These are phyloP conservation scores for Thinocorus orbignyianus DNA, from an alignment of 2,113 vertebrate species.

Conservation along the genomic window DNA sequence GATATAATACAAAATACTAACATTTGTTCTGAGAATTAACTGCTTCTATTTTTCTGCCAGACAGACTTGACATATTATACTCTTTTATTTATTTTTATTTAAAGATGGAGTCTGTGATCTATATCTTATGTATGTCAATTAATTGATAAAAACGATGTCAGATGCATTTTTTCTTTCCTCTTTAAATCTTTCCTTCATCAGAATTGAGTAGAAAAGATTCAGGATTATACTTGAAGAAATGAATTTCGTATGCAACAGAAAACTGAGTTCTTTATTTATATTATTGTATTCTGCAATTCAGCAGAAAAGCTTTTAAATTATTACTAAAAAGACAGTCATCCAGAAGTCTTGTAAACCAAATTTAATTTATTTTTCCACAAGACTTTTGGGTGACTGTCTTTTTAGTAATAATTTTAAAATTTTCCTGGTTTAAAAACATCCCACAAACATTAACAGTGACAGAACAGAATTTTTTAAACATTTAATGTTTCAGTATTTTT, in stretches of 20 bases:
- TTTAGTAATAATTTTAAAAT: too few species aligned
- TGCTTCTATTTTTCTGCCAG: background rate
- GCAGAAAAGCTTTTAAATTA: background rate
- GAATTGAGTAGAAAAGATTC: background rate
- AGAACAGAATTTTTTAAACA: background rate
- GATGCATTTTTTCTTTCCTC: background rate
- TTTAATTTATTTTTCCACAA: too few species aligned
- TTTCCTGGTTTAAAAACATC: too few species aligned
- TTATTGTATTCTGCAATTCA: background rate
- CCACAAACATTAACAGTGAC: background rate
- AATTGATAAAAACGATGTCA: background rate
- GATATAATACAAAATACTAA: slow-evolving; percentile 34
- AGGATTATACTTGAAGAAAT: background rate
- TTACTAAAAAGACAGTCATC: background rate
- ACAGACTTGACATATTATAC: background rate
- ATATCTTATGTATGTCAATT: background rate
- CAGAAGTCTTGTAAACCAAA: background rate
- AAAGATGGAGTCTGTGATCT: background rate
- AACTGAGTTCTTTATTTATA: background rate
- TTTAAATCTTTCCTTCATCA: background rate
- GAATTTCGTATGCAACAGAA: background rate
- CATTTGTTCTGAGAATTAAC: slow-evolving; percentile 35
- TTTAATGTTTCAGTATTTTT: background rate
- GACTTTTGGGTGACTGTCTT: too few species aligned
- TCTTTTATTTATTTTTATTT: background rate